Evolutionary conservation across 2,797 vertebrate species (phyloP).

Genomic region (Oophaga sylvatica): DNA sequence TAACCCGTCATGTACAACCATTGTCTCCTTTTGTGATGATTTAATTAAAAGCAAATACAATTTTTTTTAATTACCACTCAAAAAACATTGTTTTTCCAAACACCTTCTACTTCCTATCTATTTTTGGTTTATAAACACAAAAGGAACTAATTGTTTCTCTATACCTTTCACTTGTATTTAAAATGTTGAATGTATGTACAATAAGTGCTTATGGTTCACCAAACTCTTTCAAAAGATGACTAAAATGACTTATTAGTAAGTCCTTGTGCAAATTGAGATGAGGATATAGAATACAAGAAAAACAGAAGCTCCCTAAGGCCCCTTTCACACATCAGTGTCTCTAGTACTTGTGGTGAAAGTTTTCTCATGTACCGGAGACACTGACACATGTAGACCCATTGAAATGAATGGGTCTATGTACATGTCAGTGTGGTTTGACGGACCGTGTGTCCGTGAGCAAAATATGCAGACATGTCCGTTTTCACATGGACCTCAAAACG

Average conservation of each 20-base stretch:
- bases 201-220: background rate
- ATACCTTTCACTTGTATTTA: background rate
- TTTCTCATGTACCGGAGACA: too few relatives aligned
- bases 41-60: constrained; percentile 20
- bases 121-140: constrained; percentile 20
- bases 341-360: too few relatives aligned
- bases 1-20: background rate
- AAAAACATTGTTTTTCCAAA: constrained; percentile 9
- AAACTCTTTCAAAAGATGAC: background rate
- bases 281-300: background rate
- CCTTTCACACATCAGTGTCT: too few relatives aligned
- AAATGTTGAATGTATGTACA: background rate
- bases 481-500: too few relatives aligned
- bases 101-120: constrained; percentile 23
- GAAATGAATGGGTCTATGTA: too few relatives aligned
- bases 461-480: too few relatives aligned
- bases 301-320: too few relatives aligned
- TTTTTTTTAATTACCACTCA: constrained; percentile 5
- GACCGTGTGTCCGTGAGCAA: too few relatives aligned
- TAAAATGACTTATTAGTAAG: background rate
- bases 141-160: background rate
- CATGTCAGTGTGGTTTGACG: too few relatives aligned
- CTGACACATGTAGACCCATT: too few relatives aligned
- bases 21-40: constrained; percentile 21
- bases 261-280: background rate